Base-by-base conservation (phyloP, 2,113 vertebrate genomes). In the Pteronura brasiliensis region DNA sequence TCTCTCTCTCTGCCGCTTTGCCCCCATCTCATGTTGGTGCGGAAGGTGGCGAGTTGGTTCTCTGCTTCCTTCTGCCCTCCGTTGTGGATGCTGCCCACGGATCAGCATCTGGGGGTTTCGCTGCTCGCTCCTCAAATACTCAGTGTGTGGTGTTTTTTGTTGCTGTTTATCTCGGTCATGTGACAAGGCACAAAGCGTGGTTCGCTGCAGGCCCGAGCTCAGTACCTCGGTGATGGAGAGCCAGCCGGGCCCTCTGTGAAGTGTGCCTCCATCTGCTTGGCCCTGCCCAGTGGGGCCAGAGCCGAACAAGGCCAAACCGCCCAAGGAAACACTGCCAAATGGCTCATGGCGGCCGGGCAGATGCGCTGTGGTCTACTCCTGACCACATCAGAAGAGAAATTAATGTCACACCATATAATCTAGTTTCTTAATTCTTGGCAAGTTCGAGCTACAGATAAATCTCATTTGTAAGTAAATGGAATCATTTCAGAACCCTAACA, bases 401-500 rank as follows among this genome's bases (percentile, higher is more conserved):
- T 59, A 88, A 80, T 88, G 89, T 92, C 81, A 59, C 1, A 23
- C 92, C 71, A 4, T 72, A 87, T 93, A 81, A 80, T 96, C 91
- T 29, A 72, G 88, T 88, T 96, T 86, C 86, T 96, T 94, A 83
- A 93, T 93, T 97, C 74, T 90, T 97, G 96, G 95, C 95, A 92
- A 96, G 80, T 20, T 74, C n/a, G 44, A 77, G 63, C 84, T 92
- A 21, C 42, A 47, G 91, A 92, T 87, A 71, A 71, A 96, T 94
- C 91, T 92, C 91, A 92, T 96, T 90, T 95, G 74, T 92, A 97
- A 92, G 90, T 94, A 92, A 67, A 94, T 59, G 23, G 52, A 83
- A 52, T 94, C 31, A 55, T 94, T 95, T 82, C 80, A 95, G 95
- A 81, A 52, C 72, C 36, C 74, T 23, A 21, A 52, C 89, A 97